phyloP scores from a whole-genome alignment of 2,797 vertebrate genomes.

The Semaprochilodus insignis region DNA sequence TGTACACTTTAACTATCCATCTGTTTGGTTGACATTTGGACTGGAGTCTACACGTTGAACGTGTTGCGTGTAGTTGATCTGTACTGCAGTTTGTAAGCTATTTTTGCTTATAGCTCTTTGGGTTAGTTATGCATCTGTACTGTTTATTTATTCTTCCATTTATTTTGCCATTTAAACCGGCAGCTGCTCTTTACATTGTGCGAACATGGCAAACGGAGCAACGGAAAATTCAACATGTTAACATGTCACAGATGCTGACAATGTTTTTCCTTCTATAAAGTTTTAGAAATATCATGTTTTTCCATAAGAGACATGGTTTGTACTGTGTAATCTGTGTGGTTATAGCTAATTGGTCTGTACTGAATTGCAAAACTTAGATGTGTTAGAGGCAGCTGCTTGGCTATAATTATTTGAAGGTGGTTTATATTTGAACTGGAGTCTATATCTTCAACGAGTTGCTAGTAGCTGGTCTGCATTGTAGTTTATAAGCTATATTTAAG shows the following conservation, averaged over 20 bases:
- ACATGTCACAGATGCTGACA: background rate
- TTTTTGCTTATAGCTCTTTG: background rate
- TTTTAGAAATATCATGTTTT: too few species aligned
- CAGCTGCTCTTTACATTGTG: background rate
- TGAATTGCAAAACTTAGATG: too few species aligned
- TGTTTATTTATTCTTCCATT: background rate
- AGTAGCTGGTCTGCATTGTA: background rate
- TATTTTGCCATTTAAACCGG: background rate
- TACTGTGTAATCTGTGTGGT: too few species aligned
- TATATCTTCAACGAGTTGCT: too few species aligned
- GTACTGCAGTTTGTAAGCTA: slow-evolving; percentile 11
- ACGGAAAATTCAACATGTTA: background rate
- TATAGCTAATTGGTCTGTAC: background rate
- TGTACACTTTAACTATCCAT: background rate
- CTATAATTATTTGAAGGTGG: too few species aligned
- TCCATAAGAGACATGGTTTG: too few species aligned
- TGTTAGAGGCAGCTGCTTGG: background rate
- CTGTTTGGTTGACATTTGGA: too few species aligned
- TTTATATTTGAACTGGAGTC: too few species aligned
- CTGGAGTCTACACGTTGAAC: too few species aligned
- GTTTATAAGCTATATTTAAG: too few species aligned
- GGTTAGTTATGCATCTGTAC: background rate
- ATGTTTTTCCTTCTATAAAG: background rate
- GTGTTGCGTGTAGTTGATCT: background rate
- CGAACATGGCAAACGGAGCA: background rate